phyloP scores from a whole-genome alignment of 2,113 vertebrate genomes.

The Ibidorhyncha struthersii region DNA sequence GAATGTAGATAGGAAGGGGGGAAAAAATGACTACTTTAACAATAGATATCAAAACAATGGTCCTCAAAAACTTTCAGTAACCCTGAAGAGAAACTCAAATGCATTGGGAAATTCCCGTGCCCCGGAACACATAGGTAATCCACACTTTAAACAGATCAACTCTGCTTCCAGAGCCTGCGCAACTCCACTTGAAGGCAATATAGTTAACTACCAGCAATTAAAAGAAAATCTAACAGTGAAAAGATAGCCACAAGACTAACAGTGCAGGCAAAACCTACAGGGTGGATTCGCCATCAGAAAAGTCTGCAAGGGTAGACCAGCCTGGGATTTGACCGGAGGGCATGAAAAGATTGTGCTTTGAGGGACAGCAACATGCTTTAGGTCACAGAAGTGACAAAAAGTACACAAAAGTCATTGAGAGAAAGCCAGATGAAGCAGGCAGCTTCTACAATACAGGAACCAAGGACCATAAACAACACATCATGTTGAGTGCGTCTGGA shows the following conservation, averaged over 20 bases:
- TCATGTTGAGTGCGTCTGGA: background rate
- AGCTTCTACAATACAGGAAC: background rate
- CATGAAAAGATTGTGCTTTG: background rate
- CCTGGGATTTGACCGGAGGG: background rate
- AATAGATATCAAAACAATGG: background rate
- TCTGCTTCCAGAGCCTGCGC: background rate
- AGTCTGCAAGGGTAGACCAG: background rate
- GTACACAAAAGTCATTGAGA: background rate
- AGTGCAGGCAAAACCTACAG: background rate
- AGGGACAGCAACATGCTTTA: background rate
- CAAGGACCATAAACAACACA: background rate
- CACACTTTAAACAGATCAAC: background rate
- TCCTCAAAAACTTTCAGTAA: background rate
- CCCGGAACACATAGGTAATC: rapidly evolving
- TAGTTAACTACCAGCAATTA: background rate
- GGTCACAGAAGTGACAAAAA: background rate
- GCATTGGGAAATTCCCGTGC: background rate
- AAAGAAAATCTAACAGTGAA: background rate
- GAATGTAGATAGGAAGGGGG: background rate
- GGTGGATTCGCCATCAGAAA: background rate
- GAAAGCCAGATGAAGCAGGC: background rate
- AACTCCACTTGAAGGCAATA: background rate
- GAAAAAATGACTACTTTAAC: background rate
- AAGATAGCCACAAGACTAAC: background rate
- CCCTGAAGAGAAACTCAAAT: background rate